Conservation (phyloP, 92 coral and sea anemone species). For the Paramuricea clavata region DNA sequence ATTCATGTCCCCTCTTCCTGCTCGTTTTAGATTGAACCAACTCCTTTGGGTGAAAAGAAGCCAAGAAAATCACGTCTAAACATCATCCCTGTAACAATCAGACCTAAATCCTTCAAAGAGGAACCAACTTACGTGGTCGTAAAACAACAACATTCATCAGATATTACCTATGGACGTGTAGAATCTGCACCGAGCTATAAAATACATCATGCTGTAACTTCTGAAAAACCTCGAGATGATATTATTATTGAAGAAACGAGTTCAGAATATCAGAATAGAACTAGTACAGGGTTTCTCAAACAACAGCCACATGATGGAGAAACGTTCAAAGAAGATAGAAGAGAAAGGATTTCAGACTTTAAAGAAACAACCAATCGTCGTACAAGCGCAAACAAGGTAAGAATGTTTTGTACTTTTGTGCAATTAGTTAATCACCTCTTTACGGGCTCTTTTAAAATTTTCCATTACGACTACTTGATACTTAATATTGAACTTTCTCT, state of each 20-base stretch:
- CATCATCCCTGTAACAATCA: constrained; percentile 17
- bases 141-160: constrained; percentile 5
- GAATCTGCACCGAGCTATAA: constrained; percentile 7
- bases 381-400: constrained; percentile 7
- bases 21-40: neutral
- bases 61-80: constrained; percentile 28
- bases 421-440: too few relatives aligned
- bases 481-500: too few relatives aligned
- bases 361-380: neutral
- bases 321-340: neutral
- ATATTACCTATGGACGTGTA: constrained; percentile 30
- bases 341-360: neutral
- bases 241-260: constrained; percentile 23
- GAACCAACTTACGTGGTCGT: constrained; percentile 5
- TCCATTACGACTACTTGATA: too few relatives aligned
- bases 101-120: constrained; percentile 12
- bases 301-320: neutral
- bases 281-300: neutral
- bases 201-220: constrained; percentile 36
- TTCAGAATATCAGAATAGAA: neutral
- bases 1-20: neutral
- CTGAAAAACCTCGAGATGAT: constrained; percentile 27
- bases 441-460: too few relatives aligned
- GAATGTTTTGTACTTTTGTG: neutral
- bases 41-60: constrained; percentile 1